Conservation (phyloP, 2,888 invertebrate genomes). For the Dasypolia templi region DNA sequence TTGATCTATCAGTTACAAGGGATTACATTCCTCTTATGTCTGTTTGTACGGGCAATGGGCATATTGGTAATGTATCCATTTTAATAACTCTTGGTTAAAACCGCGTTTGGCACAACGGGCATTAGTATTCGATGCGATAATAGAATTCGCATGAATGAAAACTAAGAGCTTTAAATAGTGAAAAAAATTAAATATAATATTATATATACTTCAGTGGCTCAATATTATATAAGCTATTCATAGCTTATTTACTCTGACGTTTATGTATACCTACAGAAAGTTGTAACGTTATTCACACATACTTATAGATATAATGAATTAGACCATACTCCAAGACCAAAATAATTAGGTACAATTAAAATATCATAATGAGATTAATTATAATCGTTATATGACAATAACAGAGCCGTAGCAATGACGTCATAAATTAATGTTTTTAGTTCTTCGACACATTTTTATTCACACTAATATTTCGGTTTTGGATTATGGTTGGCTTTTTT, state of each 20-base stretch:
- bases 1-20: slow-evolving; percentile 31
- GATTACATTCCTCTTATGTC: slow-evolving; percentile 27
- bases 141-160: slow-evolving; percentile 87
- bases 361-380: slow-evolving; percentile 58
- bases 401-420: slow-evolving; percentile 66
- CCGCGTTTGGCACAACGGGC: slow-evolving; percentile 70
- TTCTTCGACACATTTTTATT: slow-evolving; percentile 47
- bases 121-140: slow-evolving; percentile 84
- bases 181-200: slow-evolving; percentile 87
- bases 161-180: slow-evolving; percentile 91
- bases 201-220: slow-evolving; percentile 89
- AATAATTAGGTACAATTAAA: slow-evolving; percentile 70
- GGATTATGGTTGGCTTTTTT: slow-evolving; percentile 77
- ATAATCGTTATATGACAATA: slow-evolving; percentile 75
- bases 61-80: slow-evolving; percentile 30
- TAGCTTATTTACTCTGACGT: slow-evolving; percentile 87
- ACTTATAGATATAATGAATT: slow-evolving; percentile 69
- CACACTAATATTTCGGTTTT: slow-evolving; percentile 77
- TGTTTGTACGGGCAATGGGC: neutral
- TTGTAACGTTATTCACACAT: slow-evolving; percentile 74
- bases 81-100: slow-evolving; percentile 52
- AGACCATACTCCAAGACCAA: slow-evolving; percentile 84
- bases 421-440: slow-evolving; percentile 52
- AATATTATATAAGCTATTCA: slow-evolving; percentile 88
- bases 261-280: slow-evolving; percentile 82